Percentiles rank a stretch among this genome's conserved stretches.
phyloP scores from a whole-genome alignment of 2,797 vertebrate species.

The Rhadinocentrus ornatus region DNA sequence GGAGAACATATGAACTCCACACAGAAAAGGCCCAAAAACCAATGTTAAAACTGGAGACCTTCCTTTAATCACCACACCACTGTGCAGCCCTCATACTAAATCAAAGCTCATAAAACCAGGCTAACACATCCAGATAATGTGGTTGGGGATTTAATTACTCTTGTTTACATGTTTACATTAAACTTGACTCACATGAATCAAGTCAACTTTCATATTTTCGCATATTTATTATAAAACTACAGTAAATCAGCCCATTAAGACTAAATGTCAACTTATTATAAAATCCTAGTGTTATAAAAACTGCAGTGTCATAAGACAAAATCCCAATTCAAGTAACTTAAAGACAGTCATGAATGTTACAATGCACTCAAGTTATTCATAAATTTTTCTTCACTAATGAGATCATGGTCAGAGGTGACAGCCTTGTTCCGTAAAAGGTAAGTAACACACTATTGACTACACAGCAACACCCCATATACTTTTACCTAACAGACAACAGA shows the following conservation, averaged over 20 bases:
- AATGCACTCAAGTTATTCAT: neutral
- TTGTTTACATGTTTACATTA: neutral
- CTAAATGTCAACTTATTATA: too few relatives aligned
- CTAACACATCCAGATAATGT: neutral
- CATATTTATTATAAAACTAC: too few relatives aligned
- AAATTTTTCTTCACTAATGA: neutral
- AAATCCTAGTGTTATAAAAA: too few relatives aligned
- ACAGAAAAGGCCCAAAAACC: too few relatives aligned
- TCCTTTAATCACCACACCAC: too few relatives aligned
- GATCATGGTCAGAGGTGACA: neutral
- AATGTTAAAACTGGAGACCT: neutral
- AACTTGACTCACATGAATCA: neutral
- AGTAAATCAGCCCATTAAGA: too few relatives aligned
- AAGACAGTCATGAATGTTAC: neutral
- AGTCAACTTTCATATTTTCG: neutral
- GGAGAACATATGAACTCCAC: neutral
- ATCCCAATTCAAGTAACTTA: too few relatives aligned
- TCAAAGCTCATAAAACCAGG: neutral
- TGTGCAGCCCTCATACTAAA: neutral
- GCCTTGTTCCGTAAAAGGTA: neutral
- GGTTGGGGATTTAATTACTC: neutral
- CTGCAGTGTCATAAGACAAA: too few relatives aligned
- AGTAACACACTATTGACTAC: neutral
- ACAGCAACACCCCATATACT: conserved; percentile 1
- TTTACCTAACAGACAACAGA: conserved; percentile 4